Conservation (phyloP, 1,140 invertebrate genomes). For the Prorops nasuta region DNA sequence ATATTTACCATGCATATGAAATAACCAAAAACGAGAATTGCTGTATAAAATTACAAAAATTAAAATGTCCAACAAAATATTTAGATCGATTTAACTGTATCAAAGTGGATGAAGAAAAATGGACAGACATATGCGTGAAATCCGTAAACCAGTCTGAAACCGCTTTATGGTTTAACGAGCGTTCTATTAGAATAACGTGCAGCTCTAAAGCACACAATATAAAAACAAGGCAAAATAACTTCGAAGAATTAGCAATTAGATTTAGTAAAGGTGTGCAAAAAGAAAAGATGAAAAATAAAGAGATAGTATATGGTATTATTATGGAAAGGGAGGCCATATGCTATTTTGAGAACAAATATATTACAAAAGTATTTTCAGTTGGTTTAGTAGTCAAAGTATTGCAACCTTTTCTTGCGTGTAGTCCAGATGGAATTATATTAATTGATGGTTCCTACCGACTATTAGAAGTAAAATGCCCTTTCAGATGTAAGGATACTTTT, state of each 20-base stretch:
- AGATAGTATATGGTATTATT: slow-evolving; percentile 6
- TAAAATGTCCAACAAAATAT: slow-evolving; percentile 27
- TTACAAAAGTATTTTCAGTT: slow-evolving; percentile 18
- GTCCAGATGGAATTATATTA: slow-evolving; percentile 21
- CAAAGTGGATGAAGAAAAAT: slow-evolving; percentile 28
- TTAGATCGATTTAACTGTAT: too few species aligned
- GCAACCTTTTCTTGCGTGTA: slow-evolving; percentile 20
- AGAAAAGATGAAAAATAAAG: not conserved
- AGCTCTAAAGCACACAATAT: slow-evolving; percentile 26
- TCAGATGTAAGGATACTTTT: slow-evolving; percentile 17
- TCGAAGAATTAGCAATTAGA: slow-evolving; percentile 5
- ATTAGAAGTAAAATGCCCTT: slow-evolving; percentile 27
- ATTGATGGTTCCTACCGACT: slow-evolving; percentile 14
- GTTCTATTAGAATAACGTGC: slow-evolving; percentile 12
- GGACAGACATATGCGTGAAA: slow-evolving; percentile 29
- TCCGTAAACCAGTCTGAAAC: slow-evolving; percentile 22
- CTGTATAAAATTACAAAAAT: slow-evolving; percentile 21
- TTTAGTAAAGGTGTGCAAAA: slow-evolving; percentile 17
- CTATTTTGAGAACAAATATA: too few species aligned
- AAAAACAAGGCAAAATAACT: slow-evolving; percentile 5
- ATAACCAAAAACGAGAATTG: not conserved
- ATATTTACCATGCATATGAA: not conserved
- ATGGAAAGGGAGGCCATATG: too few species aligned
- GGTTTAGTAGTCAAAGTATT: slow-evolving; percentile 13
- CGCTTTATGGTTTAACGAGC: slow-evolving; percentile 14